phyloP scores from a whole-genome alignment of 2,888 invertebrate species.

The Imbricaverruca yamaguchii region DNA sequence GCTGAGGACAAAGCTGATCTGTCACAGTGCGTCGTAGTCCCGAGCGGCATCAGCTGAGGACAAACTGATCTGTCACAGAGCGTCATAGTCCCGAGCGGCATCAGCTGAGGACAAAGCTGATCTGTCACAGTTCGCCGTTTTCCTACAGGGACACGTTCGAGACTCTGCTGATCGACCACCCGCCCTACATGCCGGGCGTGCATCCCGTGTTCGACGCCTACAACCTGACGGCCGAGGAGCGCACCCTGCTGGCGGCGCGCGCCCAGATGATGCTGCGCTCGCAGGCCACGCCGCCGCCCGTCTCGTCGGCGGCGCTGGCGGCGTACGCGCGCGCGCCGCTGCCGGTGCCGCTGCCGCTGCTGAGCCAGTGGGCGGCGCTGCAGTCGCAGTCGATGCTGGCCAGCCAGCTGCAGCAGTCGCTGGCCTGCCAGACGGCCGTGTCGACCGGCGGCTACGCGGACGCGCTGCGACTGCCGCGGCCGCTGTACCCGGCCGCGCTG shows the following conservation, averaged over 20 bases:
- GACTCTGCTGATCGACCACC: slow-evolving; percentile 66
- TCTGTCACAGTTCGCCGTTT: slow-evolving; percentile 25
- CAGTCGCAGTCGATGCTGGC: slow-evolving; percentile 29
- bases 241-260: slow-evolving; percentile 65
- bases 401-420: slow-evolving; percentile 4
- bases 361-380: slow-evolving; percentile 41
- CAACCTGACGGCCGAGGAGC: slow-evolving; percentile 63
- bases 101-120: no score
- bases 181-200: slow-evolving; percentile 65
- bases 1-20: no score
- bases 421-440: not conserved
- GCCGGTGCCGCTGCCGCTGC: slow-evolving; percentile 44
- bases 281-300: slow-evolving; percentile 55
- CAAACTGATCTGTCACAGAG: no score
- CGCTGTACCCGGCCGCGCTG: slow-evolving; percentile 4
- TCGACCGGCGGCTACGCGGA: not conserved
- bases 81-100: no score
- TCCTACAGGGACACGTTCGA: slow-evolving; percentile 70
- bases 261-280: slow-evolving; percentile 66
- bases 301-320: slow-evolving; percentile 31
- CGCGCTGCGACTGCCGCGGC: slow-evolving; percentile 11
- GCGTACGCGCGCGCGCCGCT: slow-evolving; percentile 27
- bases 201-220: slow-evolving; percentile 59
- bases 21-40: no score
- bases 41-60: no score